Conservation (phyloP, 1,140 invertebrate species). For the Drosophila setifemur region DNA sequence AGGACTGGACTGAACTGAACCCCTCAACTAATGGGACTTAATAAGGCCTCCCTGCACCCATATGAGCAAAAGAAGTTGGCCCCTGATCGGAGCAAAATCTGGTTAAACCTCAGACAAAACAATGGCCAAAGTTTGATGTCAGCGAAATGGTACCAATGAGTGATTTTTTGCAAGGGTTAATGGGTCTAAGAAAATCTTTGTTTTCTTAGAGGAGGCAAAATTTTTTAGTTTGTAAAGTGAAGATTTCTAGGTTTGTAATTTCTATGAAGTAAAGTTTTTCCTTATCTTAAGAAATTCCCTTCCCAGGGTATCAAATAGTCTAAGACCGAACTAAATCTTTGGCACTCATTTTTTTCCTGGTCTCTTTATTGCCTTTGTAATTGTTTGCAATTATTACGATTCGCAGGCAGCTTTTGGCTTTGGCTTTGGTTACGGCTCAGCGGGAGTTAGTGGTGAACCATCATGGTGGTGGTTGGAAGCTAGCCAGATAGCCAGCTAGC, state of each 20-base stretch:
- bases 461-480: neutral
- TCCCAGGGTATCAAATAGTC: slow-evolving; percentile 35
- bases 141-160: slow-evolving; percentile 5
- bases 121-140: slow-evolving; percentile 30
- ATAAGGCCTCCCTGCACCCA: slow-evolving; percentile 32
- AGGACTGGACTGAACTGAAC: slow-evolving; percentile 32
- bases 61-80: slow-evolving; percentile 23
- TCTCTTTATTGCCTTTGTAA: slow-evolving; percentile 60
- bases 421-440: slow-evolving; percentile 40
- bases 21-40: slow-evolving; percentile 27
- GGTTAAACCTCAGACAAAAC: slow-evolving; percentile 32
- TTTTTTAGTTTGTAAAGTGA: too few species aligned
- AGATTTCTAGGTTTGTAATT: too few species aligned
- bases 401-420: slow-evolving; percentile 39
- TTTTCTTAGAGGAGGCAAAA: too few species aligned
- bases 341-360: slow-evolving; percentile 19
- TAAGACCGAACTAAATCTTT: slow-evolving; percentile 3
- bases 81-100: slow-evolving; percentile 31
- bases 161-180: slow-evolving; percentile 7
- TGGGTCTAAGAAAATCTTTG: too few species aligned
- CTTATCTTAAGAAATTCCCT: neutral
- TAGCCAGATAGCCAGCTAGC: slow-evolving; percentile 6
- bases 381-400: slow-evolving; percentile 75
- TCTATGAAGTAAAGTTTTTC: too few species aligned
- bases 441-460: slow-evolving; percentile 49